Percentiles rank a stretch among this genome's conserved stretches.
Conservation (phyloP, 2,797 vertebrate species). For the Pseudomugil gertrudae region DNA sequence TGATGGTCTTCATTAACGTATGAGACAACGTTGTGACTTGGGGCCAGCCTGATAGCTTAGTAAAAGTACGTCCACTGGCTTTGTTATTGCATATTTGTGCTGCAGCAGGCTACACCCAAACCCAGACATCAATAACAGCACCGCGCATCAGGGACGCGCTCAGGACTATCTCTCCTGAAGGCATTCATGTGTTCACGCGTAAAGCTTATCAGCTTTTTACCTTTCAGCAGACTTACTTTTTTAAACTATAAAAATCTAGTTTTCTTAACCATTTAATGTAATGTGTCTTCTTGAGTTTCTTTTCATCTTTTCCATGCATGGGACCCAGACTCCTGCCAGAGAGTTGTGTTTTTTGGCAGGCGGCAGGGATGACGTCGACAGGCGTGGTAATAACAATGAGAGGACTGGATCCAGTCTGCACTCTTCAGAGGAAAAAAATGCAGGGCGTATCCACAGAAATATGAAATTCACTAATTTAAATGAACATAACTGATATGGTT, state of each 20-base stretch:
- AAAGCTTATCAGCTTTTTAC: constrained; percentile 11
- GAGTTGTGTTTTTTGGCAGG: constrained; percentile 76
- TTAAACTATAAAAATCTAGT: not conserved
- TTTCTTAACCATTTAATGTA: constrained; percentile 38
- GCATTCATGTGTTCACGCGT: constrained; percentile 2
- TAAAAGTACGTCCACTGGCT: constrained; percentile 57
- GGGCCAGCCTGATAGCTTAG: constrained; percentile 50
- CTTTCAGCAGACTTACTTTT: constrained; percentile 12
- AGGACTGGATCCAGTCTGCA: constrained; percentile 72
- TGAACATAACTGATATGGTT: constrained; percentile 20
- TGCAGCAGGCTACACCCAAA: constrained; percentile 69
- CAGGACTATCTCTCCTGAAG: constrained; percentile 19
- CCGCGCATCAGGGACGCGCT: constrained; percentile 56
- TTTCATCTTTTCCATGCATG: constrained; percentile 50
- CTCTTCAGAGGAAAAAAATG: constrained; percentile 13
- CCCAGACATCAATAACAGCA: constrained; percentile 63
- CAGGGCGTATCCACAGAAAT: constrained; percentile 44
- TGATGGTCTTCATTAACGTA: constrained; percentile 29
- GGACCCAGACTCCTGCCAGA: constrained; percentile 64
- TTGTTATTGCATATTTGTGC: constrained; percentile 76
- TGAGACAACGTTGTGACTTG: constrained; percentile 54
- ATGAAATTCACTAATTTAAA: constrained; percentile 26
- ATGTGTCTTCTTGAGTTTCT: constrained; percentile 61
- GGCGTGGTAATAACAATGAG: constrained; percentile 84
- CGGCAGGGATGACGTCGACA: constrained; percentile 73